Base-by-base conservation (phyloP, 2,113 vertebrate genomes). In the Leucoraja erinaceus region DNA sequence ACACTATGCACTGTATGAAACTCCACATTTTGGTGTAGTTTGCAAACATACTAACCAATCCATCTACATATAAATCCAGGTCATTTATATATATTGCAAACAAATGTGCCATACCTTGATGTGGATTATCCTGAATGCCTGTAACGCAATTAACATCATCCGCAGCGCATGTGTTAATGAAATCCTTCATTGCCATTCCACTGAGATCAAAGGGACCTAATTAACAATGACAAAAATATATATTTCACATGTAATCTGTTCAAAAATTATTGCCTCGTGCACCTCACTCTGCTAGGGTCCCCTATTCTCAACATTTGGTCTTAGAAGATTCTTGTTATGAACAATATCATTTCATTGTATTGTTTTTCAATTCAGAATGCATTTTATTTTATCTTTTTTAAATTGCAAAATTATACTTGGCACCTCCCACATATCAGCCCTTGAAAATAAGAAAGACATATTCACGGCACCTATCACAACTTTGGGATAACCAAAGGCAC, bases 121-220 rank as follows among this genome's bases (percentile, higher is more conserved):
- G 28, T 59, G 47, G 20, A 78, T 16, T 14, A 11, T 25, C 90
- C 54, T 25, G 38, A 33, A 91, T 72, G 68, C 90, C 68, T 0
- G 95, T 70, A 9, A 95, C 95, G 94, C 98, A 99, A 94, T 96
- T 96, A 10, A 97, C 94, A 86, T 96, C 95, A 93, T 99, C 98
- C 68, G 95, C 28, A 2, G 96, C 96, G 94, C 98, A 99, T 0
- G 97, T 97, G 66, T 96, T 95, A 54, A 91, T 72, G 33, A 72
- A 38, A 91, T 91, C 90, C 66, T 91, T 91, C 18, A 91, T 3
- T 72, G 22, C 5, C 3, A 9, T 72, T 91, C 90, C 90, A 12
- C 25, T 66, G 38, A 54, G 31, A 72, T 68, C 38, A 91, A 91
- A 91, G 25, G 33, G 22, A 91, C 63, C 90, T 91, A 72, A 47